A percentile compares a stretch with the other conserved stretches of the same genome.
phyloP scores from a whole-genome alignment of 2,888 invertebrate genomes.

The Ligdia adustata region DNA sequence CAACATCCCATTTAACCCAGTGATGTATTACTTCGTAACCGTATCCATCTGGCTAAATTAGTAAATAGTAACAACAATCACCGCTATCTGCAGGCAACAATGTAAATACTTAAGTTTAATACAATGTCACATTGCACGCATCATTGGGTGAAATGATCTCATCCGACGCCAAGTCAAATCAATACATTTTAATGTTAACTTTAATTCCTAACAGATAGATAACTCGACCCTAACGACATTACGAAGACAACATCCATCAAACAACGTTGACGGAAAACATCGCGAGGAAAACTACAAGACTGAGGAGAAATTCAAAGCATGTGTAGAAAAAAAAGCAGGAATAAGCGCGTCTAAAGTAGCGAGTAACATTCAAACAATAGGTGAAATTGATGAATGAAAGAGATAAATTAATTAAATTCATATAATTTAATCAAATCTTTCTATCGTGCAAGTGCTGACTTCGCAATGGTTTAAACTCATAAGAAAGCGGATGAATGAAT shows the following conservation, averaged over 20 bases:
- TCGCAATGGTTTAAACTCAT: no score
- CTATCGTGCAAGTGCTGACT: no score
- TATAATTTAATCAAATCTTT: no score
- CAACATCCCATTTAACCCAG: no score
- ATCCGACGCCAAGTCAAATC: constrained; percentile 47
- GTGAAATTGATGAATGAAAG: not conserved
- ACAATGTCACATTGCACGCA: constrained; percentile 66
- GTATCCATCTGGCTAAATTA: constrained; percentile 15
- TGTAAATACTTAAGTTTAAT: constrained; percentile 43
- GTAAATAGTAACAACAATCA: constrained; percentile 42
- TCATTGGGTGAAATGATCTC: constrained; percentile 55
- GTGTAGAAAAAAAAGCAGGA: constrained; percentile 39
- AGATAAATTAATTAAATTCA: no score
- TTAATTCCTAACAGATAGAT: no score
- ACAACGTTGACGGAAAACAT: constrained; percentile 44
- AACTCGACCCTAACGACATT: no score
- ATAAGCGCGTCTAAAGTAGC: constrained; percentile 1
- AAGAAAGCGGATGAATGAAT: no score
- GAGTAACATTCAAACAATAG: constrained; percentile 1
- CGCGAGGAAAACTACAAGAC: constrained; percentile 46
- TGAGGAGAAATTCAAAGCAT: constrained; percentile 49
- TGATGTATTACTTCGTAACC: constrained; percentile 14
- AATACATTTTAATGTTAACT: constrained; percentile 8
- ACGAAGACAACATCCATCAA: constrained; percentile 33
- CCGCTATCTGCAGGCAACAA: constrained; percentile 49